Conservation (phyloP, 2,888 invertebrate genomes). For the Athalia rosae region DNA sequence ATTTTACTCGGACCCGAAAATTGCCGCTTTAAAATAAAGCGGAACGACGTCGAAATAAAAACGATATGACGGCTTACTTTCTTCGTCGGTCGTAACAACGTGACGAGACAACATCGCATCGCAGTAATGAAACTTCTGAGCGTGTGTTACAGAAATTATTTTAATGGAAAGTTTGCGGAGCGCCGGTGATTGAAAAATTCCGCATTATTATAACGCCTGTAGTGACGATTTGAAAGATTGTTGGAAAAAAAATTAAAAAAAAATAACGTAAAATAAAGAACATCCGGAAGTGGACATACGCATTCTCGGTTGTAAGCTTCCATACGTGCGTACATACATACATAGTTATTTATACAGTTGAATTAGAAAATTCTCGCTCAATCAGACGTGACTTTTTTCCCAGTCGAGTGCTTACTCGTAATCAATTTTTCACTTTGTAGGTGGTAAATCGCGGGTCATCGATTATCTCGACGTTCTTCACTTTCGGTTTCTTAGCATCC, state of each 20-base stretch:
- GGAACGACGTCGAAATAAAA: neutral
- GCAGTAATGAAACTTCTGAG: neutral
- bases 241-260: neutral
- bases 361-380: neutral
- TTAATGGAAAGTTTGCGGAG: slow-evolving; percentile 36
- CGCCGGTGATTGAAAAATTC: neutral
- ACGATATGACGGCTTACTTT: slow-evolving; percentile 20
- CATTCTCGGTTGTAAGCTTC: neutral
- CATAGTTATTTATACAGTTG: neutral
- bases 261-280: slow-evolving; percentile 1
- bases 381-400: slow-evolving; percentile 12
- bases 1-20: slow-evolving; percentile 17
- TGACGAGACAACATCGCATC: slow-evolving; percentile 10
- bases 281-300: neutral
- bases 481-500: slow-evolving; percentile 58
- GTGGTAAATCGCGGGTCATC: slow-evolving; percentile 63
- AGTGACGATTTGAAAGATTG: slow-evolving; percentile 4
- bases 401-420: neutral
- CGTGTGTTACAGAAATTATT: slow-evolving; percentile 23
- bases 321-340: neutral
- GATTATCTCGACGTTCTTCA: slow-evolving; percentile 68
- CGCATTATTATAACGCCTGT: neutral
- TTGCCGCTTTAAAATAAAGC: neutral
- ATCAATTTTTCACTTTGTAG: slow-evolving; percentile 52
- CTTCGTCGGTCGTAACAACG: slow-evolving; percentile 34